Base-by-base conservation (phyloP, 2,797 vertebrate genomes). In the Psittacula derbiana region DNA sequence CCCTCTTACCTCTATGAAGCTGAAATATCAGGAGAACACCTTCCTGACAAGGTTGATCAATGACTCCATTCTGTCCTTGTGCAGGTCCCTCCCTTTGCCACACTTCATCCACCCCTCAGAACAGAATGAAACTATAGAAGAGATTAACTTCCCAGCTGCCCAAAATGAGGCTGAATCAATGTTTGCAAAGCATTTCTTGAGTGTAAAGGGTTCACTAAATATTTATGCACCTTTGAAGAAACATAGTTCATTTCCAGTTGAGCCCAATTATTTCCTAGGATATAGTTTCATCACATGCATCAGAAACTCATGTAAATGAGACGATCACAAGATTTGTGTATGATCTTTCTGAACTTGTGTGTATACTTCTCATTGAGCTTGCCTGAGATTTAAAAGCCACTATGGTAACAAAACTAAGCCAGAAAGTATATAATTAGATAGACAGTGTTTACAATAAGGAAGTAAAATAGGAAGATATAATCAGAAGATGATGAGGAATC, bases 1-100 rank as follows among this genome's bases (percentile, higher is more conserved):
- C 95, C 94, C 96, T 97, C 96, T 95, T 97, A 96, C 96, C 96
- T 97, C 96, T 96, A 96, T 95, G 94, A 92, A 95, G 92, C 95
- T 95, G 93, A 95, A 94, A 96, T 95, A 95, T 80, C 94, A 85
- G 96, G 71, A 96, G 93, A 95, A 96, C 95, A 97, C 94, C 95
- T 97, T 95, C 90, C 94, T 96, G 95, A 96, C 90, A 95, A 96
- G 93, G 95, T 95, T 96, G 93, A 94, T 95, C 95, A 97, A 97
- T 94, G 96, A 95, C 74, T 96, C 93, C 96, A 96, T 93, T 95
- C 93, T 96, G 95, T 96, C 84, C 94, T 95, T 96, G 91, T 96
- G 94, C 96, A 95, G 94, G 95, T 96, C 96, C 96, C 94, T 96
- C 95, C 96, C 95, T 93, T 93, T 96, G 94, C 94, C 94, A 96